A percentile compares a stretch with the other conserved stretches of the same genome.
phyloP scores from a whole-genome alignment of 2,797 vertebrate species.

The Ambastaia sidthimunki region DNA sequence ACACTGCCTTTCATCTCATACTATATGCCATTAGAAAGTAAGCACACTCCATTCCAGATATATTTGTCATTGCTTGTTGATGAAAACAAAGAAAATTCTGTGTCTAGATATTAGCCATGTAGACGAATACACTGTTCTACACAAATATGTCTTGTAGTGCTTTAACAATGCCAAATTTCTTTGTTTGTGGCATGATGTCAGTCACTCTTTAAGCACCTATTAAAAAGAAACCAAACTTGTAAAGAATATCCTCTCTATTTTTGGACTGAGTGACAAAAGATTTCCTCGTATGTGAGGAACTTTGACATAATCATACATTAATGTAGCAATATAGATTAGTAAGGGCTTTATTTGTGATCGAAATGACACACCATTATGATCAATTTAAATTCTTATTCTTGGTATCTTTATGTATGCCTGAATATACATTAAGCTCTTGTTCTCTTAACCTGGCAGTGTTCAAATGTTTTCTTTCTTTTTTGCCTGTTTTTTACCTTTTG shows the following conservation, averaged over 20 bases:
- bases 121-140: slow-evolving; percentile 69
- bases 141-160: slow-evolving; percentile 70
- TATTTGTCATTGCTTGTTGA: slow-evolving; percentile 73
- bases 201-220: slow-evolving; percentile 71
- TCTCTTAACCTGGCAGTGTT: neutral
- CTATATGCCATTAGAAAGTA: slow-evolving; percentile 65
- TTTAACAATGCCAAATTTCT: slow-evolving; percentile 71
- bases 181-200: slow-evolving; percentile 83
- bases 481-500: neutral
- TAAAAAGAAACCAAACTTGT: slow-evolving; percentile 40
- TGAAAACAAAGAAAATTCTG: slow-evolving; percentile 18
- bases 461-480: neutral
- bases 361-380: slow-evolving; percentile 58
- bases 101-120: slow-evolving; percentile 37
- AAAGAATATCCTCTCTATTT: slow-evolving; percentile 24
- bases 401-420: slow-evolving; percentile 72
- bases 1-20: slow-evolving; percentile 83
- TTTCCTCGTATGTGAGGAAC: slow-evolving; percentile 57
- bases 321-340: slow-evolving; percentile 86
- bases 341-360: slow-evolving; percentile 81
- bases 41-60: slow-evolving; percentile 61
- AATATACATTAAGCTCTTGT: neutral
- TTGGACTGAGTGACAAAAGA: slow-evolving; percentile 37
- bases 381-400: slow-evolving; percentile 63
- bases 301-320: slow-evolving; percentile 56